phyloP scores from a whole-genome alignment of 2,797 vertebrate species.

The Tarsius wallacei region DNA sequence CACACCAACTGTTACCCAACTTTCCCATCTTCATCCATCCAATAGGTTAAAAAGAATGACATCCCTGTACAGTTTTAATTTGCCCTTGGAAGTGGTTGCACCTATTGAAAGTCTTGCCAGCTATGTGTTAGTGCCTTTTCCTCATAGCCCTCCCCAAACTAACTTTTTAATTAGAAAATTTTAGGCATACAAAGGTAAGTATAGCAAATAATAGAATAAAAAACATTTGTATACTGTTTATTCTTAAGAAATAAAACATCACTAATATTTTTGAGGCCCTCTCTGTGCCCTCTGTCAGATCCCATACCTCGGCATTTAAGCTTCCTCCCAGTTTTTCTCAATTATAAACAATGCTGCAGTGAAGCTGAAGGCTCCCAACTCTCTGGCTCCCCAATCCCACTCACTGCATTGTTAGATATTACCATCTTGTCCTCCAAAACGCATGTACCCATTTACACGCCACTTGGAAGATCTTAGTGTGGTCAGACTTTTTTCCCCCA shows the following conservation, averaged over 20 bases:
- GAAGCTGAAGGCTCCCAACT: not conserved
- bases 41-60: not conserved
- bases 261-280: not conserved
- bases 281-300: not conserved
- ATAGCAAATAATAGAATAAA: not conserved
- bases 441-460: accelerated
- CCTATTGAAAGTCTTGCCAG: not conserved
- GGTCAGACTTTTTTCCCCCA: accelerated
- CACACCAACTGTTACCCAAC: not conserved
- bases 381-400: not conserved
- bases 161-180: not conserved
- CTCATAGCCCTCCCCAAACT: not conserved
- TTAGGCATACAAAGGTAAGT: not conserved
- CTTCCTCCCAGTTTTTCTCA: not conserved
- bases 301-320: not conserved
- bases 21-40: not conserved
- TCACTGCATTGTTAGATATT: not conserved
- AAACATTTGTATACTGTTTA: not conserved
- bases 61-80: not conserved
- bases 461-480: not conserved
- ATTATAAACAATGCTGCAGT: too few relatives aligned
- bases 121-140: not conserved
- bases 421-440: not conserved
- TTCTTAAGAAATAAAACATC: not conserved
- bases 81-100: not conserved